Conservation (phyloP, 2,113 vertebrate genomes). For the Chinchilla lanigera region DNA sequence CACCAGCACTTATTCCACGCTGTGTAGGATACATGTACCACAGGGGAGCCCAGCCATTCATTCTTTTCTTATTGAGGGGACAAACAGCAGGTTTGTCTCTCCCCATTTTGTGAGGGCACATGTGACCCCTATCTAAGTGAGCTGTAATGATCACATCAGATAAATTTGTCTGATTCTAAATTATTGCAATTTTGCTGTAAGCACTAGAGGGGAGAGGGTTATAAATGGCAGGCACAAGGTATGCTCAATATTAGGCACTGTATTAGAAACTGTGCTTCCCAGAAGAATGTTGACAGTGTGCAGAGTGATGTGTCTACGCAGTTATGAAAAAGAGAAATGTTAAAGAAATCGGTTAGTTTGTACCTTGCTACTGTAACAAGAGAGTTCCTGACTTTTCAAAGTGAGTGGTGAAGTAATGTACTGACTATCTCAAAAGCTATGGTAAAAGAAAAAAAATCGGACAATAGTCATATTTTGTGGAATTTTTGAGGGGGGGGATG, state of each 20-base stretch:
- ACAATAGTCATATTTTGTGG: slow-evolving; percentile 50
- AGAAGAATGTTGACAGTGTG: background rate
- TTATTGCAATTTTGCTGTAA: slow-evolving; percentile 42
- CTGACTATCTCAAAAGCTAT: slow-evolving; percentile 47
- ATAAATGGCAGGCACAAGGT: background rate
- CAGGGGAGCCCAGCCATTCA: background rate
- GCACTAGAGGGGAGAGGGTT: background rate
- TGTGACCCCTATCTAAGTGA: background rate
- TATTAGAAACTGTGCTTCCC: background rate
- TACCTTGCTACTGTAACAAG: background rate
- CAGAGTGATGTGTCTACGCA: background rate
- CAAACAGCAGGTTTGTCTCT: background rate
- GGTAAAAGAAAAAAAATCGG: slow-evolving; percentile 33
- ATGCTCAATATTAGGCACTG: background rate
- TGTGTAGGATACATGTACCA: background rate
- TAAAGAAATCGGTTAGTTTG: background rate
- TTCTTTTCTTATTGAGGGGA: background rate
- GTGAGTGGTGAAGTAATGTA: slow-evolving; percentile 43
- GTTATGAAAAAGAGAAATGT: slow-evolving; percentile 8
- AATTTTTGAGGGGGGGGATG: slow-evolving; percentile 46
- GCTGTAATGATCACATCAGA: background rate
- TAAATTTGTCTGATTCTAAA: slow-evolving; percentile 17
- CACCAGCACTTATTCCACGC: background rate
- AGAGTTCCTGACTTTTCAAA: slow-evolving; percentile 43
- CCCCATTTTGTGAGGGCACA: slow-evolving; percentile 28